Evolutionary conservation across 2,797 vertebrate genomes (phyloP), one percentile per base, ranked within the genome.

Genomic region (Coracias cyanogaster): DNA sequence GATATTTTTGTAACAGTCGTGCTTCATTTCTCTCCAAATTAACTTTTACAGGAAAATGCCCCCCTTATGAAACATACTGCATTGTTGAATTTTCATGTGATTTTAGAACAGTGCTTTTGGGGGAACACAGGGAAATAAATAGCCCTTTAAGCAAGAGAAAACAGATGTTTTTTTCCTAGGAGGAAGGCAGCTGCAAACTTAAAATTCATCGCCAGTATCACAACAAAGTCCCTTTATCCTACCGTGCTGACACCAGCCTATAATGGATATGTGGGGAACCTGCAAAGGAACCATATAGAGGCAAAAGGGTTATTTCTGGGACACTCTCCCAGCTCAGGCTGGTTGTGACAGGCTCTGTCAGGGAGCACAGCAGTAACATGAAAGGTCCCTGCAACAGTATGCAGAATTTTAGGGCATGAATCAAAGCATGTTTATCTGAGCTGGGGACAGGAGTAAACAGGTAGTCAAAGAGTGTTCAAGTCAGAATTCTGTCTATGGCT

Each of bases 211-310:
- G 18, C 12, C 15, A 78, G 45, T 64, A 48, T 15, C 15, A 48
- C 39, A 86, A 12, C 6, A 17, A 80, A 80, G 4, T 41, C 15
- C 8, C 8, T 72, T 15, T 62, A 10, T 17, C 14, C 8, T 35
- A 31, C 7, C 0, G 0, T 26, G n/a, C 17, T 49, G 43, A 66
- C 3, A 3, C 12, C 31, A 80, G 51, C 14, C 65, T 1, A 0
- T 67, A 57, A 29, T 7, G 2, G 8, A 3, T 58, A 15, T 1
- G 1, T 19, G 5, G 37, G 49, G 33, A 93, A 76, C 2, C 3
- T 54, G 54, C 46, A 70, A 29, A 39, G 29, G 46, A 82, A 28
- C 6, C 16, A 43, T 3, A 7, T 7, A n/a, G 3, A 21, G 39
- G 29, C 5, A 24, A 49, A 76, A 72, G 8, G 3, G 24, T 20